phyloP scores from a whole-genome alignment of 30 jellyfish, hydroid and myxozoan genomes.

The Catostylus mosaicus region DNA sequence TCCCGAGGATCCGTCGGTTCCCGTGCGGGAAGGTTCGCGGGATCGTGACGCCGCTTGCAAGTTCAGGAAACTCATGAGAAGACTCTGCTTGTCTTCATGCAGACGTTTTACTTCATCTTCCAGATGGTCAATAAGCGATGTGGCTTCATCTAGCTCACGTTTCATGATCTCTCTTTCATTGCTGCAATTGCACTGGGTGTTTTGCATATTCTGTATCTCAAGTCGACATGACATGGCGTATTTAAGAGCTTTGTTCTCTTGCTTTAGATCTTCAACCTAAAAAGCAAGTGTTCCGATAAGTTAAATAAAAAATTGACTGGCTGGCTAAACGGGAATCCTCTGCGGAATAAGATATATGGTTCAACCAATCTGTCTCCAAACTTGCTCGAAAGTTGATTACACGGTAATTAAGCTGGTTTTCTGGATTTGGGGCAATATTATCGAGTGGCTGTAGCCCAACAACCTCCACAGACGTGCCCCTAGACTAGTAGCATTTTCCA shows the following conservation, averaged over 20 bases:
- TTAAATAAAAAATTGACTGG: too few species aligned
- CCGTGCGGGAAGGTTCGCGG: constrained; percentile 82
- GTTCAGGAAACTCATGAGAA: constrained; percentile 93
- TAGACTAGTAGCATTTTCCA: too few species aligned
- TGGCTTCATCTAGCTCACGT: constrained; percentile 83
- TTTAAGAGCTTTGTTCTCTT: constrained; percentile 88
- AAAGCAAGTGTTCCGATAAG: neutral
- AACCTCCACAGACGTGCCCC: too few species aligned
- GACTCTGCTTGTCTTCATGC: constrained; percentile 97
- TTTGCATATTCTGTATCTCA: constrained; percentile 86
- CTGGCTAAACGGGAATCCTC: too few species aligned
- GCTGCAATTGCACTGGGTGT: constrained; percentile 85
- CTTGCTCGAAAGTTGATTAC: too few species aligned
- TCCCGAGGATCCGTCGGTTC: constrained; percentile 81
- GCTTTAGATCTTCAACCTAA: constrained; percentile 80
- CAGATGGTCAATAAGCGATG: constrained; percentile 59
- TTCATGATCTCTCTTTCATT: constrained; percentile 78
- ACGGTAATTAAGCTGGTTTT: too few species aligned
- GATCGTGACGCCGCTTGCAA: constrained; percentile 97
- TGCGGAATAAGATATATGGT: too few species aligned
- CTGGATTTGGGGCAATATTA: too few species aligned
- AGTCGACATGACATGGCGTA: constrained; percentile 93
- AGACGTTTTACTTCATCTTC: constrained; percentile 94
- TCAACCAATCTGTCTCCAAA: too few species aligned
- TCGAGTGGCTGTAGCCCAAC: too few species aligned